phyloP scores from a whole-genome alignment of 2,113 vertebrate genomes.

The Regulus satrapa region DNA sequence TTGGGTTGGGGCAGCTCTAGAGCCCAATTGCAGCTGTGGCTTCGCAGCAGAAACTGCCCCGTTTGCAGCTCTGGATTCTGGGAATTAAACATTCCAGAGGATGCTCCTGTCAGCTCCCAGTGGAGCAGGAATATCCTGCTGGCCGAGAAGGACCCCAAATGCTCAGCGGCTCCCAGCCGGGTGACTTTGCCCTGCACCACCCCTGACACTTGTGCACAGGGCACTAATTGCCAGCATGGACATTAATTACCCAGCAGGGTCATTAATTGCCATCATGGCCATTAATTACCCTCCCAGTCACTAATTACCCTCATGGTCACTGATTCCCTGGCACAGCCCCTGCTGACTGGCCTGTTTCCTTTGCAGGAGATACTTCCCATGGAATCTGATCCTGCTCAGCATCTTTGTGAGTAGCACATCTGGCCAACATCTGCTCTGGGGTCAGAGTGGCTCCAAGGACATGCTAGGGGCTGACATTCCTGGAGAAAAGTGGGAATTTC shows the following conservation, averaged over 20 bases:
- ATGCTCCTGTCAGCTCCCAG: fast-evolving
- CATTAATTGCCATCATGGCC: neutral
- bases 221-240: neutral
- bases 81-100: neutral
- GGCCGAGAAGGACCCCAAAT: neutral
- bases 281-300: neutral
- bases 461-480: neutral
- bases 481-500: neutral
- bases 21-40: neutral
- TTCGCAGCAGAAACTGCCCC: fast-evolving
- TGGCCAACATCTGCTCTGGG: neutral
- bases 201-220: neutral
- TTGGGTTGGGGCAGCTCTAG: neutral
- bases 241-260: neutral
- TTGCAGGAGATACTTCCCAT: conserved; percentile 90
- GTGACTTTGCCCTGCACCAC: neutral
- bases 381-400: conserved; percentile 89
- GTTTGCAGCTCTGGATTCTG: neutral
- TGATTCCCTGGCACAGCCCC: neutral
- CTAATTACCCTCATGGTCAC: neutral
- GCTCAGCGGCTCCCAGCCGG: neutral
- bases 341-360: neutral
- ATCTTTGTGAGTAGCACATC: conserved; percentile 85
- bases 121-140: neutral
- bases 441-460: neutral